A percentile compares a stretch with the other conserved stretches of the same genome.
Conservation (phyloP, 2,888 invertebrate genomes). For the Villa cingulata region DNA sequence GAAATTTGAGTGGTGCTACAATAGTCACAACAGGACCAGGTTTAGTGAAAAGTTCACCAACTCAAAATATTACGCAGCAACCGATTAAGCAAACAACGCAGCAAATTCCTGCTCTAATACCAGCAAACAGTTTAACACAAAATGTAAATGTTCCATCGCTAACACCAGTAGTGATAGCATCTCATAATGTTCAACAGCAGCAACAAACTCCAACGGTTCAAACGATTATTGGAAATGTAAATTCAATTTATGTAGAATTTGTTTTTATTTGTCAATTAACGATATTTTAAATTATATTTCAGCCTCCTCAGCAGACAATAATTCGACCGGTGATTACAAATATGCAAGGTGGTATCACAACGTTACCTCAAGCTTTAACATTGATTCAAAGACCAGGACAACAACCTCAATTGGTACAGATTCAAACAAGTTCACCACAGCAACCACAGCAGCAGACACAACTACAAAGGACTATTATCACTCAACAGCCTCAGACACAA, state of each 20-base stretch:
- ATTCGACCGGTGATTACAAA: constrained; percentile 33
- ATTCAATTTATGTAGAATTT: constrained; percentile 6
- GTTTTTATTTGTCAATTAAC: not conserved
- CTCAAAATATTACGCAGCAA: constrained; percentile 25
- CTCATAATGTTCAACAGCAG: constrained; percentile 26
- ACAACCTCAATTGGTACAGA: constrained; percentile 35
- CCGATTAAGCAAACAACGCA: constrained; percentile 22
- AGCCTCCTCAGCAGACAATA: constrained; percentile 33
- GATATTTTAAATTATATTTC: constrained; percentile 1
- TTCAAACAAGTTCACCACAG: constrained; percentile 27
- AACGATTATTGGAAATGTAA: constrained; percentile 29
- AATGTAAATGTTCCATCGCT: constrained; percentile 14
- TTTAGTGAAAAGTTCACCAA: constrained; percentile 28
- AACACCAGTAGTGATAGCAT: constrained; percentile 19
- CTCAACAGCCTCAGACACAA: constrained; percentile 21
- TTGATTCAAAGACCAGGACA: constrained; percentile 36
- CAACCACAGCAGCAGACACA: constrained; percentile 16
- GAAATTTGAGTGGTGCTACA: constrained; percentile 22
- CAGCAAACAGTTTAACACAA: constrained; percentile 24
- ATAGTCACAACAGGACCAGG: constrained; percentile 27
- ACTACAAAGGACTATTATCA: constrained; percentile 31
- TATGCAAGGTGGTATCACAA: constrained; percentile 26
- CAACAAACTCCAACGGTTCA: constrained; percentile 23
- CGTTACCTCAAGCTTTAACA: constrained; percentile 33
- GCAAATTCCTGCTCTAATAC: constrained; percentile 33